Evolutionary conservation across 1,140 invertebrate species (phyloP), one percentile per base, ranked within the genome.

Genomic region (Pinna nobilis): DNA sequence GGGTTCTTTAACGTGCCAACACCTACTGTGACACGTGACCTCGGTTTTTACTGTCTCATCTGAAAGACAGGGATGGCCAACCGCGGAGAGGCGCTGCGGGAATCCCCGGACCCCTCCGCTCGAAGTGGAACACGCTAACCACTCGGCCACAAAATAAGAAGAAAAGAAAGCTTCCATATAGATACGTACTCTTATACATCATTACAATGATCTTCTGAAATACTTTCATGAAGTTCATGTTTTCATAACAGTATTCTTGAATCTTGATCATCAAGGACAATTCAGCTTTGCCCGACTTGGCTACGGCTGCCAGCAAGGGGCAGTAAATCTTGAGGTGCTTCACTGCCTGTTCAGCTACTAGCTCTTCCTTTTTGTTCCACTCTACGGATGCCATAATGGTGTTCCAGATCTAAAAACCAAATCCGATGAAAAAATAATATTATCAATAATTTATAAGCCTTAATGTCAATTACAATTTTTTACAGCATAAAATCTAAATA

Each of bases 181-280:
- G 33, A 9, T 2, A 88, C 91, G 90, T 90, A 93, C 94, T 95
- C 93, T 97, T 97, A 91, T 99, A 99, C 90, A 98, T 94, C 81
- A 98, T 93, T 88, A 98, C 92, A 83, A 98, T 94, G 84, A 99
- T 97, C 90, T 98, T 98, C 85, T 97, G 96, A 93, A 98, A 99
- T 87, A 96, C 95, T 89, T 97, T 97, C 95, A 98, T 97, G 89
- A 99, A 98, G 89, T 95, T 97, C 96, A 98, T 98, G 91, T 99
- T 98, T 85, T 97, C 96, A 89, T 98, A 98, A 90, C 97, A 99
- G 90, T 95, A 99, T 86, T 98, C 97, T 90, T 98, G 97, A 80
- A 98, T 94, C 88, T 96, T 96, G 59, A 96, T 91, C 82, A 98
- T 92, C 57, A 98, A 91, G 53, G 94, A 93, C 81, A 97, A 91